Evolutionary conservation across 2,888 invertebrate species (phyloP).

Genomic region (Eupithecia subumbrata): DNA sequence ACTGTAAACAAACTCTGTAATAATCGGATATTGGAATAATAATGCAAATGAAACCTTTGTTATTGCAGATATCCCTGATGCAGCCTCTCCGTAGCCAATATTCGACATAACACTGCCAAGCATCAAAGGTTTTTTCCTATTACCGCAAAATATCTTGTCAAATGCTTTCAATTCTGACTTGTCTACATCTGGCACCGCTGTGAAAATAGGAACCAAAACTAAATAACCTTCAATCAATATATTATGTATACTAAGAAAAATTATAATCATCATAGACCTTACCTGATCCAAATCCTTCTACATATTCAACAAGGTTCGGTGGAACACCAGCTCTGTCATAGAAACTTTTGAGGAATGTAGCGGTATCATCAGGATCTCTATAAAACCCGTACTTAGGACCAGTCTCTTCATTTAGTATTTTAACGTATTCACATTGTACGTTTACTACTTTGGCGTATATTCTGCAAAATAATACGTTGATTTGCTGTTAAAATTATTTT

Average conservation of each 20-base stretch:
- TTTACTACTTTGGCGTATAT: slow-evolving; percentile 55
- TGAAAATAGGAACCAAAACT: neutral
- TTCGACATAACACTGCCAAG: slow-evolving; percentile 77
- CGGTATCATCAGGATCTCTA: slow-evolving; percentile 45
- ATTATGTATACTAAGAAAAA: too few relatives aligned
- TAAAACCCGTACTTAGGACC: slow-evolving; percentile 50
- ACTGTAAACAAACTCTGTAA: neutral
- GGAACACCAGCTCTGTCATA: slow-evolving; percentile 85
- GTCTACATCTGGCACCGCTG: slow-evolving; percentile 82
- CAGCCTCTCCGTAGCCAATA: slow-evolving; percentile 64
- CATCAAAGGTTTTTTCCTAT: slow-evolving; percentile 80
- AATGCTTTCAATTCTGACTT: slow-evolving; percentile 86
- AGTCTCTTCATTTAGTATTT: slow-evolving; percentile 36
- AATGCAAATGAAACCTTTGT: slow-evolving; percentile 68
- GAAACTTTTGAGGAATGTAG: slow-evolving; percentile 53
- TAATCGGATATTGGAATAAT: neutral
- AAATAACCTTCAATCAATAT: neutral
- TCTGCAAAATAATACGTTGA: slow-evolving; percentile 41
- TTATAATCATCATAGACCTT: slow-evolving; percentile 17
- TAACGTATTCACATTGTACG: slow-evolving; percentile 50
- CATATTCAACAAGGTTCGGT: slow-evolving; percentile 83
- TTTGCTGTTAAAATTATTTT: neutral
- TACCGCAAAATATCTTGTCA: slow-evolving; percentile 80
- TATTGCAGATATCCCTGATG: slow-evolving; percentile 79
- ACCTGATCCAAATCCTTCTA: slow-evolving; percentile 89